Conservation (phyloP, 2,113 vertebrate species). For the Anoplopoma fimbria region DNA sequence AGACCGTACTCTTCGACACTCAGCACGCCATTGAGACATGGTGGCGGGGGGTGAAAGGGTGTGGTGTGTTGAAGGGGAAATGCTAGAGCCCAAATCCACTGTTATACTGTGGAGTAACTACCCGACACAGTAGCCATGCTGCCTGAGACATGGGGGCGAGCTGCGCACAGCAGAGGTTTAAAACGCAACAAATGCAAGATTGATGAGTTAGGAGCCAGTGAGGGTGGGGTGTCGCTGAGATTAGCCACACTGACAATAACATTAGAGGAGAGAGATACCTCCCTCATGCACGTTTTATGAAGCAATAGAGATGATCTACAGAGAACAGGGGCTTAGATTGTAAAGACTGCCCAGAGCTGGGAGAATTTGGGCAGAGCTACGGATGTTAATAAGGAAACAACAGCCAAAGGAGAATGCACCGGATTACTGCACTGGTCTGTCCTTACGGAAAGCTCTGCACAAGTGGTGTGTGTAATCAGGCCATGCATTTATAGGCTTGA, state of each 20-base stretch:
- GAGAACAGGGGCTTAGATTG: slow-evolving; percentile 30
- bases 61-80: slow-evolving; percentile 9
- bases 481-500: background rate
- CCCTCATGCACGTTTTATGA: slow-evolving; percentile 55
- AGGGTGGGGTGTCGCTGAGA: slow-evolving; percentile 40
- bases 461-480: slow-evolving; percentile 1
- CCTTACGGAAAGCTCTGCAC: background rate
- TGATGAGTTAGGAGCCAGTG: slow-evolving; percentile 37
- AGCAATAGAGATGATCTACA: slow-evolving; percentile 55
- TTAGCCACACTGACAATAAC: slow-evolving; percentile 61
- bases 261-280: slow-evolving; percentile 47
- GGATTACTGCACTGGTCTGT: background rate
- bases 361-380: slow-evolving; percentile 1
- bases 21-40: slow-evolving; percentile 41
- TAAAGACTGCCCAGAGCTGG: slow-evolving; percentile 21
- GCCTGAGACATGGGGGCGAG: slow-evolving; percentile 20
- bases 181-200: slow-evolving; percentile 47
- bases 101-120: slow-evolving; percentile 64
- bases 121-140: slow-evolving; percentile 11
- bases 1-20: slow-evolving; percentile 63
- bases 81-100: slow-evolving; percentile 43
- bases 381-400: slow-evolving; percentile 8
- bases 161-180: slow-evolving; percentile 18
- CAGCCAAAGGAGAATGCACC: slow-evolving; percentile 1
- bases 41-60: background rate